A percentile compares a stretch with the other conserved stretches of the same genome.
phyloP scores from a whole-genome alignment of 1,140 invertebrate species.

The Microplitis mediator region DNA sequence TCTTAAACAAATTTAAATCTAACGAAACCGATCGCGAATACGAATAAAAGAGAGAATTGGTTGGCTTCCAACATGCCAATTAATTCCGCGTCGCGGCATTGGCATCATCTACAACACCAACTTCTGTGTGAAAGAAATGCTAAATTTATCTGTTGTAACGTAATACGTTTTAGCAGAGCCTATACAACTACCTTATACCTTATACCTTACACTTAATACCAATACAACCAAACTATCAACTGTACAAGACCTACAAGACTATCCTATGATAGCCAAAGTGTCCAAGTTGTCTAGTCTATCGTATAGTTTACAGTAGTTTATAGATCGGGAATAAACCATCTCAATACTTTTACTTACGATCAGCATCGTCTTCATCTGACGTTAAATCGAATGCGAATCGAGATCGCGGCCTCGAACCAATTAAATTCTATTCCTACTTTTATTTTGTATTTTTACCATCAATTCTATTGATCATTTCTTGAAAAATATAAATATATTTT shows the following conservation, averaged over 20 bases:
- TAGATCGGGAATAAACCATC: too few species aligned
- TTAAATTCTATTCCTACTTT: neutral
- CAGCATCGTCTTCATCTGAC: neutral
- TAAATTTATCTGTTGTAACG: constrained; percentile 62
- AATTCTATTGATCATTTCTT: too few species aligned
- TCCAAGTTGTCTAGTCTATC: too few species aligned
- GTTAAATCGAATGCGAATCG: constrained; percentile 4
- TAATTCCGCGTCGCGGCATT: constrained; percentile 56
- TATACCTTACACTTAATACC: too few species aligned
- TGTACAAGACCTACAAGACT: too few species aligned
- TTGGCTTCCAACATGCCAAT: constrained; percentile 53
- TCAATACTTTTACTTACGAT: neutral
- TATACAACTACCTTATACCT: neutral
- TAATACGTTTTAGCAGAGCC: constrained; percentile 49
- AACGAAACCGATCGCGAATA: neutral
- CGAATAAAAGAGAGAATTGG: constrained; percentile 40
- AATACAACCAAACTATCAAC: too few species aligned
- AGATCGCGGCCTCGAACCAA: constrained; percentile 18
- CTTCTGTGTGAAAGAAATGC: constrained; percentile 54
- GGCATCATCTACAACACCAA: constrained; percentile 51
- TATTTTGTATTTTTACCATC: neutral
- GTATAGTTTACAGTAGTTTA: too few species aligned
- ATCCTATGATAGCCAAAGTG: too few species aligned
- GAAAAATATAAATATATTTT: too few species aligned
- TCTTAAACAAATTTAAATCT: too few species aligned